Evolutionary conservation across 1,140 invertebrate species (phyloP).

Genomic region (Phortica variegata): DNA sequence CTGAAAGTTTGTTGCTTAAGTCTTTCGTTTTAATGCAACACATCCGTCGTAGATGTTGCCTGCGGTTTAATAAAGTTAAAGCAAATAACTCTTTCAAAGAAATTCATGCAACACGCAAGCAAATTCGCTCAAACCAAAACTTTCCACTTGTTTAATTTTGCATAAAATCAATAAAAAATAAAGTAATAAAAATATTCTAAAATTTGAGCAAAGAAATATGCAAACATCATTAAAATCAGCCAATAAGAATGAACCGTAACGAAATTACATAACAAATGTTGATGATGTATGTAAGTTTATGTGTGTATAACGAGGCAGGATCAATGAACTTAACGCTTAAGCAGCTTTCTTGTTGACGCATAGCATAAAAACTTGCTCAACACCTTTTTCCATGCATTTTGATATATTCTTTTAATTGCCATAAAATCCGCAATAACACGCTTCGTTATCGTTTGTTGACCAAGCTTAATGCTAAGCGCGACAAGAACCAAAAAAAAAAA

Average conservation of each 20-base stretch:
- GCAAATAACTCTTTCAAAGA: slow-evolving; percentile 1
- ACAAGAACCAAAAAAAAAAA: slow-evolving; percentile 5
- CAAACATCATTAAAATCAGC: background rate
- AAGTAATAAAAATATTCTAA: no score
- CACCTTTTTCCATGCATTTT: slow-evolving; percentile 27
- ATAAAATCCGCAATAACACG: slow-evolving; percentile 27
- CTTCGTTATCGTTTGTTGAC: slow-evolving; percentile 12
- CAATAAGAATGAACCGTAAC: slow-evolving; percentile 35
- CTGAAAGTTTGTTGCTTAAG: background rate
- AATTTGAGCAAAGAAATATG: background rate
- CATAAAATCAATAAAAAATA: no score
- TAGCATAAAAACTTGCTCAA: slow-evolving; percentile 29
- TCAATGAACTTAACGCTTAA: slow-evolving; percentile 20
- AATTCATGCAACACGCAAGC: slow-evolving; percentile 1
- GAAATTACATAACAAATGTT: background rate
- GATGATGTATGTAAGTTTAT: no score
- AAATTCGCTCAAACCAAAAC: slow-evolving; percentile 3
- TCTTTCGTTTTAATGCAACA: background rate
- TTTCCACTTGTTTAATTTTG: no score
- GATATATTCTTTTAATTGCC: slow-evolving; percentile 34
- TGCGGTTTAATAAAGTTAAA: background rate
- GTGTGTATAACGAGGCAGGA: no score
- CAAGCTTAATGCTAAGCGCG: slow-evolving; percentile 10
- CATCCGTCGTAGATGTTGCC: no score
- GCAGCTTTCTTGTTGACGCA: slow-evolving; percentile 1